Conservation (phyloP, 2,113 vertebrate genomes). For the Misgurnus anguillicaudatus region DNA sequence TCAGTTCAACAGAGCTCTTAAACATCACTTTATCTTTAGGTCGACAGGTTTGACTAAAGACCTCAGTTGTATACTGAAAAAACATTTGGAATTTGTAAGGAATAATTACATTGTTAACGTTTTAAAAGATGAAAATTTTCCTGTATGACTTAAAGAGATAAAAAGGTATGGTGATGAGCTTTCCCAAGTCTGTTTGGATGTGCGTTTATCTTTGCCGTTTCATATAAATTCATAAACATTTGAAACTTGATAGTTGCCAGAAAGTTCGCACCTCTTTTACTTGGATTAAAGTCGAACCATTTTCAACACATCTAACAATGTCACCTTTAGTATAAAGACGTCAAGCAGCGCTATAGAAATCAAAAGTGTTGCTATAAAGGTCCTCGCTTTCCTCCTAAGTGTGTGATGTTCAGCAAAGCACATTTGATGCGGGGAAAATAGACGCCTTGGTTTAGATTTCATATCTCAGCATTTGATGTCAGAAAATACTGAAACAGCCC, state of each 20-base stretch:
- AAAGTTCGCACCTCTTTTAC: neutral
- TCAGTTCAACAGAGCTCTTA: too few relatives aligned
- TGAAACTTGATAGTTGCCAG: neutral
- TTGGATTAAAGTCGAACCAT: neutral
- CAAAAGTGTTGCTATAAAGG: slow-evolving; percentile 21
- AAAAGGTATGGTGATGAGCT: too few relatives aligned
- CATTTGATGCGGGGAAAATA: slow-evolving; percentile 9
- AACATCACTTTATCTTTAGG: slow-evolving; percentile 2
- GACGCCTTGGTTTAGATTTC: neutral
- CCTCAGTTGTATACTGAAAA: too few relatives aligned
- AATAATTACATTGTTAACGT: too few relatives aligned
- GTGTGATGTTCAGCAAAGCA: neutral
- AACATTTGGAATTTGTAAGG: too few relatives aligned
- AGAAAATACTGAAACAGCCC: neutral
- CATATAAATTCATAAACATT: slow-evolving; percentile 14
- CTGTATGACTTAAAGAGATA: too few relatives aligned
- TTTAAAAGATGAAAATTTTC: too few relatives aligned
- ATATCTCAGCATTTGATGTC: neutral
- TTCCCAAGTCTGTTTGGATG: too few relatives aligned
- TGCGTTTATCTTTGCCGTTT: neutral
- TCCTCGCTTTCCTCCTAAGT: neutral
- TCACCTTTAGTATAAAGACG: slow-evolving; percentile 40
- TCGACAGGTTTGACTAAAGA: too few relatives aligned
- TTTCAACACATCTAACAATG: slow-evolving; percentile 31
- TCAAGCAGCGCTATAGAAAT: neutral